These are phyloP conservation scores for Diplazon laetatorius DNA, from an alignment of 2,888 invertebrate species.

Conservation along the genomic window DNA sequence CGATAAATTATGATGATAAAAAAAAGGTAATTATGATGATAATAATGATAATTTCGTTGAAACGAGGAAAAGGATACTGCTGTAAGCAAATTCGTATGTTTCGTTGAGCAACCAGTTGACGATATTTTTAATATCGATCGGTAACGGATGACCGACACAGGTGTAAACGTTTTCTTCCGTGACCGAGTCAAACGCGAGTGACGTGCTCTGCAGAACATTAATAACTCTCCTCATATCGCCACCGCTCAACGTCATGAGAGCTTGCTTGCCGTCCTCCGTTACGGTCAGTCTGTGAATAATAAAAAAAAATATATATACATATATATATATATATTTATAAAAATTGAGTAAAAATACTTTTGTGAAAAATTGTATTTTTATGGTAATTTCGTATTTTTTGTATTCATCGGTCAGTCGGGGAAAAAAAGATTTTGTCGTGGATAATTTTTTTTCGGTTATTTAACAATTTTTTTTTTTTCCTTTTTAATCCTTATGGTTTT, in stretches of 20 bases:
- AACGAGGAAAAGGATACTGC: conserved; percentile 87
- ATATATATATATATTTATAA: too few species aligned
- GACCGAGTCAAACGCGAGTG: conserved; percentile 94
- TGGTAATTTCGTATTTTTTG: neutral
- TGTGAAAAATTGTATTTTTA: conserved; percentile 4
- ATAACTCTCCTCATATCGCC: conserved; percentile 99
- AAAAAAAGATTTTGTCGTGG: neutral
- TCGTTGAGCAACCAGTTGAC: conserved; percentile 93
- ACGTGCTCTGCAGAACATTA: conserved; percentile 98
- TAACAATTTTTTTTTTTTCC: neutral
- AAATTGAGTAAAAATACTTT: conserved; percentile 12
- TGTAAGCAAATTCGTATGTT: conserved; percentile 89
- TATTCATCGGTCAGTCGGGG: conserved; percentile 1
- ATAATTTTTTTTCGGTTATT: conserved; percentile 25
- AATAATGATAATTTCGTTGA: neutral
- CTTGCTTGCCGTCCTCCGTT: conserved; percentile 94
- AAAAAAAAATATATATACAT: conserved; percentile 39
- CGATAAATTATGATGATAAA: conserved; percentile 62
- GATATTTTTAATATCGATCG: conserved; percentile 93
- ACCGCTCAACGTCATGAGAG: conserved; percentile 93
- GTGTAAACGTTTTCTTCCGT: conserved; percentile 96
- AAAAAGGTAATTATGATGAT: too few species aligned
- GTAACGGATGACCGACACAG: conserved; percentile 98
- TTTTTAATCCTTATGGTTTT: neutral
- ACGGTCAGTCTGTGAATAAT: conserved; percentile 84